phyloP scores from a whole-genome alignment of 2,797 vertebrate species.

The Pangasius sanitwongsei region DNA sequence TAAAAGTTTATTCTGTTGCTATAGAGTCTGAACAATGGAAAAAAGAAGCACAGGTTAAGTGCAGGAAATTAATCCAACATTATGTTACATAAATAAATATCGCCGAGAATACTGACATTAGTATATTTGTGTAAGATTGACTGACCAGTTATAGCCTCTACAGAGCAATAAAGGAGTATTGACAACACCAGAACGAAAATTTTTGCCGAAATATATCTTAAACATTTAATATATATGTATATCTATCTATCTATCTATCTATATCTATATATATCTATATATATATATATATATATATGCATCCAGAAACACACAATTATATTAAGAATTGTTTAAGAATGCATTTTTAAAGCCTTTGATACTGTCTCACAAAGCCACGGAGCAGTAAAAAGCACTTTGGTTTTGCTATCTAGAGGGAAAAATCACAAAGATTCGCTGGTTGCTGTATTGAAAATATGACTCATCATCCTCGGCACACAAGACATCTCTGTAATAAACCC shows the following conservation, averaged over 20 bases:
- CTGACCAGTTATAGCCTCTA: background rate
- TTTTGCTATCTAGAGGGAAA: slow-evolving; percentile 3
- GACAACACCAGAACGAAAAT: background rate
- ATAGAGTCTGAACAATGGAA: background rate
- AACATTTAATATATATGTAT: too few relatives aligned
- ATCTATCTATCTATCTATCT: too few relatives aligned
- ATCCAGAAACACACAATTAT: background rate
- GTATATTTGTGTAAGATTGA: background rate
- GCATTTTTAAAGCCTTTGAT: background rate
- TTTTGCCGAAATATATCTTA: background rate
- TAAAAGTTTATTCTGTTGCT: background rate
- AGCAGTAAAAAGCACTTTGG: background rate
- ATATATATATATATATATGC: too few relatives aligned
- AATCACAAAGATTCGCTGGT: slow-evolving; percentile 13
- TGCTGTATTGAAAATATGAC: slow-evolving; percentile 25
- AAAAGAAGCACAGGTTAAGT: too few relatives aligned
- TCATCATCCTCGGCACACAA: slow-evolving; percentile 17
- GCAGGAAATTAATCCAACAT: background rate
- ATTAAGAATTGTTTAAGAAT: background rate
- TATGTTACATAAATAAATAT: background rate
- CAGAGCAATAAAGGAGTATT: background rate
- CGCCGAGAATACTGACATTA: background rate
- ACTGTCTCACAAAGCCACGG: background rate
- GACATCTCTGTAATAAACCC: slow-evolving; percentile 35
- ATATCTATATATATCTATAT: too few relatives aligned